phyloP scores from a whole-genome alignment of 2,797 vertebrate species.

The Anas georgica region DNA sequence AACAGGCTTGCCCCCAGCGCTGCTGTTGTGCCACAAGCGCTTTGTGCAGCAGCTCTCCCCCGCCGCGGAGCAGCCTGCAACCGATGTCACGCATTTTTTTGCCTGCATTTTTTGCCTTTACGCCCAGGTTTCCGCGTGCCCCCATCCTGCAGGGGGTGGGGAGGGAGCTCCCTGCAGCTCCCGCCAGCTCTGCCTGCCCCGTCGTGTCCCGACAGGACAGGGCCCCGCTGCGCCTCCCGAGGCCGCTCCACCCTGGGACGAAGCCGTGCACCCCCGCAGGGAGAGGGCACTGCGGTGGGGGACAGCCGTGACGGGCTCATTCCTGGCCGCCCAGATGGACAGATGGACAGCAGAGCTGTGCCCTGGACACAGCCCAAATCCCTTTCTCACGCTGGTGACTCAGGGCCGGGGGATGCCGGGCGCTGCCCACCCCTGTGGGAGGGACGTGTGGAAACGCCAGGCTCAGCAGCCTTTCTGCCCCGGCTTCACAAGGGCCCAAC shows the following conservation, averaged over 20 bases:
- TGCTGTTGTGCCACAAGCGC: background rate
- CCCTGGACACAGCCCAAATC: background rate
- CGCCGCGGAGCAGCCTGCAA: background rate
- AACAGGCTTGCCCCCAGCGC: background rate
- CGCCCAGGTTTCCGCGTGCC: background rate
- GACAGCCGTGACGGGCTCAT: background rate
- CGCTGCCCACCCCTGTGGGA: background rate
- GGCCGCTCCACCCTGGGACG: background rate
- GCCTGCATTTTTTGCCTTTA: rapidly evolving
- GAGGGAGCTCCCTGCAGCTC: background rate
- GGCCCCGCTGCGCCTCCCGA: background rate
- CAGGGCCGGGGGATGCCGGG: background rate
- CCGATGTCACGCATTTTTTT: too few species aligned
- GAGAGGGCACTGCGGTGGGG: too few species aligned
- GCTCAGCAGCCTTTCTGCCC: background rate
- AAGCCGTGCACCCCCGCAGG: too few species aligned
- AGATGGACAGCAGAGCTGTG: background rate
- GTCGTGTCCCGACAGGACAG: background rate
- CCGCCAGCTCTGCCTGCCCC: background rate
- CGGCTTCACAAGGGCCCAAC: background rate
- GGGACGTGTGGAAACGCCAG: background rate
- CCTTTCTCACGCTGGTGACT: background rate
- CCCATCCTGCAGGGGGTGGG: too few species aligned
- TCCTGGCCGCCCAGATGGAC: background rate
- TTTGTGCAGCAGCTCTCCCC: background rate